Evolutionary conservation across 2,113 vertebrate genomes (phyloP), one percentile per base, ranked within the genome.

Genomic region (Scopus umbretta): DNA sequence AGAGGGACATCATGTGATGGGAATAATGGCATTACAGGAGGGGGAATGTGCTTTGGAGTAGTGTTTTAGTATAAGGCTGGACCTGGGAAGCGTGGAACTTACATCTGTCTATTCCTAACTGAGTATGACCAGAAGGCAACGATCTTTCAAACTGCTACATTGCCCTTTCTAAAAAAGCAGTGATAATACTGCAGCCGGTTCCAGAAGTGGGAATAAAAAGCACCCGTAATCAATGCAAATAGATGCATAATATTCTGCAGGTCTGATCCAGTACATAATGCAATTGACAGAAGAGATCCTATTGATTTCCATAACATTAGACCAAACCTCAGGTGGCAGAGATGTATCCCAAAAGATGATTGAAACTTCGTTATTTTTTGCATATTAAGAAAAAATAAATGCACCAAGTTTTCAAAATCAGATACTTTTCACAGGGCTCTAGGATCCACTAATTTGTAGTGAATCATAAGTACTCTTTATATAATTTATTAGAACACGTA

Each of bases 251-350:
- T 92, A 87, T 89, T 94, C 80, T 79, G 32, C 73, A 94, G 61
- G 49, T 62, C 76, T 97, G 86, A 84, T 92, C 32, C 76, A 80
- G 49, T 85, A 89, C 80, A 72, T 91, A 94, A 91, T 91, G 70
- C 26, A 81, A 87, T 91, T 71, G 94, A 91, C 80, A 83, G 47
- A 86, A 80, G 70, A 86, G 30, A 30, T 79, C 40, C 50, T 61
- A 84, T 66, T 92, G 95, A 91, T 95, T 96, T 94, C 73, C 62
- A 45, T 58, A 75, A 65, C 0, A 0, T 50, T 91, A 89, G 70
- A 50, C 21, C 16, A 90, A 93, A 88, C 38, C 50, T 78, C 18
- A 9, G 10, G 66, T 89, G 38, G 78, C 47, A 95, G 45, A 87
- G 18, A 58, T 16, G 23, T 32, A 72, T 80, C 42, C 29, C 36